phyloP scores from a whole-genome alignment of 2,797 vertebrate genomes.

The Hydrolagus colliei region DNA sequence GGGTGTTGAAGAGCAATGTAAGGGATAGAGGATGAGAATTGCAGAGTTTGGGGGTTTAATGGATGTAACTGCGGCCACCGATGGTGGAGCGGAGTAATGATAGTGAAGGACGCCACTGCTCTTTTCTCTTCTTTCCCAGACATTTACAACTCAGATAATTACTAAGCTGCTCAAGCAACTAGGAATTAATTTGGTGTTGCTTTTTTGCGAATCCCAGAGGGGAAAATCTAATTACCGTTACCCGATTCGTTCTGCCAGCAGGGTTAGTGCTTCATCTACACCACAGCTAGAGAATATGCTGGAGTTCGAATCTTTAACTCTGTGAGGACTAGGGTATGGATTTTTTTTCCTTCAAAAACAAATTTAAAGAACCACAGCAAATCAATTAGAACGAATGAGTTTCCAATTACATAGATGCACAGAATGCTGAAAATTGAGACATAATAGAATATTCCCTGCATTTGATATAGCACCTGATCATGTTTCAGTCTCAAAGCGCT shows the following conservation, averaged over 20 bases:
- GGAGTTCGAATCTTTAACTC: constrained; percentile 25
- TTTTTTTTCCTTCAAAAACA: too few relatives aligned
- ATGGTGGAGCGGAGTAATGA: too few relatives aligned
- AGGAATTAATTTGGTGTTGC: constrained; percentile 32
- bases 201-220: constrained; percentile 31
- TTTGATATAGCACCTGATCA: too few relatives aligned
- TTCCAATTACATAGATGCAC: not conserved
- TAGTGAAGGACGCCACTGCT: too few relatives aligned
- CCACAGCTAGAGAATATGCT: constrained; percentile 27
- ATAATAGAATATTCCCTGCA: not conserved
- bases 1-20: too few relatives aligned
- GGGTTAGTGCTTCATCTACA: constrained; percentile 24
- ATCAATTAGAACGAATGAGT: not conserved
- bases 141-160: constrained; percentile 27
- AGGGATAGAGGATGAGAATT: too few relatives aligned
- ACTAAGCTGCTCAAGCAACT: constrained; percentile 28
- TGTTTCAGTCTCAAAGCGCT: too few relatives aligned
- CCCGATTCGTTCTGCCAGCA: constrained; percentile 27
- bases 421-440: constrained; percentile 11
- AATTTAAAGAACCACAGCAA: not conserved
- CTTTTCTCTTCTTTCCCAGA: not conserved
- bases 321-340: not conserved
- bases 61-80: too few relatives aligned
- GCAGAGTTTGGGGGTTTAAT: too few relatives aligned
- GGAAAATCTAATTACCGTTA: constrained; percentile 30